Percentiles rank a stretch among this genome's conserved stretches.
phyloP scores from a whole-genome alignment of 2,888 invertebrate species.

The Margaritifera margaritifera region DNA sequence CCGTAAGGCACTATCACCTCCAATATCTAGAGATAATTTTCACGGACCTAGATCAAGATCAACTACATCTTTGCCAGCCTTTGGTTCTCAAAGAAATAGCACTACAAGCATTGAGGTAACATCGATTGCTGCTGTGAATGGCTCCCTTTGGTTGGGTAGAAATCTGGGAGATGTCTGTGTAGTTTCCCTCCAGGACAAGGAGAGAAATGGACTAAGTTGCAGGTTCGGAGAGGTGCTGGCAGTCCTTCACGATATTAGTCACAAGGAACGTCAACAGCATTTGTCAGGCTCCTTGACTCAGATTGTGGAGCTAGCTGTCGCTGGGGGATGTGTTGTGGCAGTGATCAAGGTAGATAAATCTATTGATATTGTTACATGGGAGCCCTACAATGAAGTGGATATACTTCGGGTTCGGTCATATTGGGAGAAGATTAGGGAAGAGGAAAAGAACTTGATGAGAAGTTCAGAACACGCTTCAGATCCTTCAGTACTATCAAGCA shows the following conservation, averaged over 20 bases:
- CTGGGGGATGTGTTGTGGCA: too few species aligned
- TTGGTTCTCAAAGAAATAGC: not conserved
- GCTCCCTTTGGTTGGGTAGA: conserved; percentile 58
- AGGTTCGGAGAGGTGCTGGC: too few species aligned
- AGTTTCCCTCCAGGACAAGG: not conserved
- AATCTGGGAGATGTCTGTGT: conserved; percentile 51
- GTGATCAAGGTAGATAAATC: too few species aligned
- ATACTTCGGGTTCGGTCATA: conserved; percentile 11
- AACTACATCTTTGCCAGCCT: conserved; percentile 11
- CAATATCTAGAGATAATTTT: not conserved
- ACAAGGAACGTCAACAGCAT: too few species aligned
- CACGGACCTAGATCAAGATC: not conserved
- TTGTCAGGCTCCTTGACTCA: too few species aligned
- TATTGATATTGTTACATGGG: conserved; percentile 31
- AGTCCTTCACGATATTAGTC: too few species aligned
- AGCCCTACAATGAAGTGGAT: conserved; percentile 17
- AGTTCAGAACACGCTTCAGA: not conserved
- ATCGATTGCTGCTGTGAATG: conserved; percentile 39
- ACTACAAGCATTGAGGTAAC: conserved; percentile 19
- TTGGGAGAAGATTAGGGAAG: conserved; percentile 6
- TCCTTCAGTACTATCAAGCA: too few species aligned
- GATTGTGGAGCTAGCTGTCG: too few species aligned
- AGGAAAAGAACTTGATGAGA: conserved; percentile 2
- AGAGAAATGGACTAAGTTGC: too few species aligned
- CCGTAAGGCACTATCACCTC: not conserved